Evolutionary conservation across 2,888 invertebrate genomes (phyloP), one percentile per base, ranked within the genome.

Genomic region (Tetrapedia diversipes): DNA sequence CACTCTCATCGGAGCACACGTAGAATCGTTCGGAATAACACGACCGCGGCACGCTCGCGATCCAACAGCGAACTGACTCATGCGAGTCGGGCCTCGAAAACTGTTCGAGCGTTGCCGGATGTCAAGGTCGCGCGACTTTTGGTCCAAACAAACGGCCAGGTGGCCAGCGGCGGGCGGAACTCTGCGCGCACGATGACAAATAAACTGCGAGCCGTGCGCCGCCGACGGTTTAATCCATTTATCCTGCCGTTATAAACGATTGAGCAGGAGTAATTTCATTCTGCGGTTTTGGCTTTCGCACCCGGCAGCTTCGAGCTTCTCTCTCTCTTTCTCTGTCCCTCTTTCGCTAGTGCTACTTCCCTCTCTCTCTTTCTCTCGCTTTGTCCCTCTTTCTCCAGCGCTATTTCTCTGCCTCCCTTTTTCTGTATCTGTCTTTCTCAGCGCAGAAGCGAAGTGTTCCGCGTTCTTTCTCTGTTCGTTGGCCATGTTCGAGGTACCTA

Each of bases 221-320:
- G 85, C 82, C 83, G 85, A 86, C 86, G 86, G 84, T 88, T 86
- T 86, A 86, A 89, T 89, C 86, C 88, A 86, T 88, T 88, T 89
- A 87, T 86, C 86, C 79, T 82, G 73, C 82, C 78, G 82, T 84
- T 82, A 81, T 84, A 88, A 89, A 88, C 88, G 89, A 89, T 89
- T 88, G 89, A 88, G 76, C 88, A 86, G 82, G 87, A 89, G 88
- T 89, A 89, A 89, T 89, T 89, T 83, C 87, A 89, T 89, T 89
- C 86, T 87, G 89, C 81, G 89, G 89, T 89, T 89, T 84, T 86
- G 87, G 86, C 85, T 86, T 86, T 86, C 86, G 86, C 86, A 83
- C 87, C 83, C 83, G 34, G 82, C 72, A 79, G 70, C 69, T 60
- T 76, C 81, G 77, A 80, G 70, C 47, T 19, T 54, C 43, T 16